Evolutionary conservation across 2,888 invertebrate genomes (phyloP).

Genomic region (Omphaloscelis lunosa): DNA sequence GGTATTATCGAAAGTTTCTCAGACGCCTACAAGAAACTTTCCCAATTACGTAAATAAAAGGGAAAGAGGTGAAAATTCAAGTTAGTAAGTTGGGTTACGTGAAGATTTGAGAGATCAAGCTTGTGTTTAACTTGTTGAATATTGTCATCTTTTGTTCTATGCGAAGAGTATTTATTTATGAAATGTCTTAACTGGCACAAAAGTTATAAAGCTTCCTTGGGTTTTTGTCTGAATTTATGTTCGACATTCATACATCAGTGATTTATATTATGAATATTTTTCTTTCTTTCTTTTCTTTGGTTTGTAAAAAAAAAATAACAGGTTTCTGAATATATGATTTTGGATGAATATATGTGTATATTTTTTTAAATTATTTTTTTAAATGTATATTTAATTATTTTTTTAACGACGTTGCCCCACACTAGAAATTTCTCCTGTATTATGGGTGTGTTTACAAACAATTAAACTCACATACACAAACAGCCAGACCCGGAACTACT

Average conservation of each 20-base stretch:
- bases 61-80: constrained; percentile 58
- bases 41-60: constrained; percentile 65
- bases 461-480: no score
- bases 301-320: constrained; percentile 22
- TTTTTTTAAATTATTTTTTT: no score
- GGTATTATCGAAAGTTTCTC: constrained; percentile 60
- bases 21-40: constrained; percentile 64
- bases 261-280: no score
- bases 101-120: constrained; percentile 47
- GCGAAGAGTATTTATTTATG: constrained; percentile 26
- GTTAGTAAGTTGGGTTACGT: constrained; percentile 38
- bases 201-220: constrained; percentile 5
- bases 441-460: no score
- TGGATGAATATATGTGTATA: background rate
- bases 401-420: no score
- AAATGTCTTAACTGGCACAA: background rate
- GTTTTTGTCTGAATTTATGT: constrained; percentile 1
- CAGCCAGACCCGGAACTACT: no score
- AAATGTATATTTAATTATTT: no score
- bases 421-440: no score
- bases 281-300: no score
- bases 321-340: background rate
- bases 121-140: constrained; percentile 59
- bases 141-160: constrained; percentile 48
- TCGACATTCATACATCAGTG: constrained; percentile 12